Evolutionary conservation across 2,888 invertebrate species (phyloP).

Genomic region (Stegana nigrithorax): DNA sequence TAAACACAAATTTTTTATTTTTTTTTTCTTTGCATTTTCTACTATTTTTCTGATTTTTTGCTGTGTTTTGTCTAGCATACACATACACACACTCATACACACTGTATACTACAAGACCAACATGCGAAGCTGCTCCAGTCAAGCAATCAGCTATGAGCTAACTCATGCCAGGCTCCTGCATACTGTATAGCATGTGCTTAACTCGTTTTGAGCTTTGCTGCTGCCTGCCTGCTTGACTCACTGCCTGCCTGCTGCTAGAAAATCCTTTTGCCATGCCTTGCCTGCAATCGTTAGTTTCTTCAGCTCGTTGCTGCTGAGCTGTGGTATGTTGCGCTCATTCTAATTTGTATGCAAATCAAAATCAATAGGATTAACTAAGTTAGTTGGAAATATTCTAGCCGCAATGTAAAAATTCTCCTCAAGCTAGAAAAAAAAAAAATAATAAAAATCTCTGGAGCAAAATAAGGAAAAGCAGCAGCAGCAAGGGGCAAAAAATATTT

Average conservation of each 20-base stretch:
- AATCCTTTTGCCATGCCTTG: no score
- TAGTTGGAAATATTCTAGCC: slow-evolving; percentile 23
- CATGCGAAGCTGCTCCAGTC: slow-evolving; percentile 37
- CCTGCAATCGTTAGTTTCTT: neutral
- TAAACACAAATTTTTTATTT: no score
- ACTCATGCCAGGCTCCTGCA: no score
- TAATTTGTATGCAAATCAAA: slow-evolving; percentile 61
- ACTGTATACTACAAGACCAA: neutral
- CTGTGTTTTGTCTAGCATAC: slow-evolving; percentile 18
- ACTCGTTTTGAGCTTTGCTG: slow-evolving; percentile 7
- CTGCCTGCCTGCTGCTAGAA: neutral
- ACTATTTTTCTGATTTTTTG: slow-evolving; percentile 7
- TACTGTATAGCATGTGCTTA: no score
- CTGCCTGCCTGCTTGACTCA: neutral
- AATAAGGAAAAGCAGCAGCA: neutral
- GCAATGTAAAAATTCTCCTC: neutral
- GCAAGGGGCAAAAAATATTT: neutral
- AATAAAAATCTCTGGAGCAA: neutral
- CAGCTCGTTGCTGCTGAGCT: neutral
- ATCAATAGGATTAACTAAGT: slow-evolving; percentile 63
- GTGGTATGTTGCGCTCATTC: slow-evolving; percentile 32
- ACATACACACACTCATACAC: neutral
- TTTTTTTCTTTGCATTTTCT: slow-evolving; percentile 40
- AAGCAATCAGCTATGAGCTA: no score
- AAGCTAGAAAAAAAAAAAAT: neutral